phyloP scores from a whole-genome alignment of 2,888 invertebrate genomes.

The Thereva nobilitata region DNA sequence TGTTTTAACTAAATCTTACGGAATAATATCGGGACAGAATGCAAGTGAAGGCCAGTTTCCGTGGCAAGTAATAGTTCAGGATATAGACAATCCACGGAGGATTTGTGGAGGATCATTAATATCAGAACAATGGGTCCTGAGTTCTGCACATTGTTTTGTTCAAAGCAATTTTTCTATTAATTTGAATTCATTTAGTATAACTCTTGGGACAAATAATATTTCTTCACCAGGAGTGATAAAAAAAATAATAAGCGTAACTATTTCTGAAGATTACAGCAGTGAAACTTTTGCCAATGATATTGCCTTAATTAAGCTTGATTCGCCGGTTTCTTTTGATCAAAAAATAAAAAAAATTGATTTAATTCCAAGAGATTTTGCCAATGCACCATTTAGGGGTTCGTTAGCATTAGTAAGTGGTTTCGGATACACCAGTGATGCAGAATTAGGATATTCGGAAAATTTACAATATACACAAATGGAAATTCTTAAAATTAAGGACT shows the following conservation, averaged over 20 bases:
- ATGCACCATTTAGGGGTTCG: constrained; percentile 47
- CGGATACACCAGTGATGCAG: constrained; percentile 51
- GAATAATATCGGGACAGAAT: background rate
- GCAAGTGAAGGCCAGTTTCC: background rate
- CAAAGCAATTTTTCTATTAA: no score
- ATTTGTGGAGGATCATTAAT: no score
- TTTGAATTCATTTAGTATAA: no score
- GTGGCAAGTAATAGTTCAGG: no score
- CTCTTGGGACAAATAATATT: no score
- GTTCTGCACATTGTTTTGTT: no score
- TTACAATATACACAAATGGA: constrained; percentile 49
- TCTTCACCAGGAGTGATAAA: no score
- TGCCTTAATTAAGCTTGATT: constrained; percentile 49
- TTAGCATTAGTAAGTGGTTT: constrained; percentile 50
- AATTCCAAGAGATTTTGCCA: constrained; percentile 41
- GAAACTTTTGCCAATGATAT: constrained; percentile 51
- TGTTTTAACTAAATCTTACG: no score
- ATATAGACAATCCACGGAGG: no score
- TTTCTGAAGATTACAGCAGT: constrained; percentile 45
- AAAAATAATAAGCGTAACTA: no score
- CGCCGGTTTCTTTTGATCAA: constrained; percentile 44
- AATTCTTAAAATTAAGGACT: constrained; percentile 48
- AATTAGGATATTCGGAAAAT: constrained; percentile 48
- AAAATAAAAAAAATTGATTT: constrained; percentile 49
- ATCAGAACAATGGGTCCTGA: no score